Conservation (phyloP, 2,113 vertebrate species). For the Laticauda colubrina region DNA sequence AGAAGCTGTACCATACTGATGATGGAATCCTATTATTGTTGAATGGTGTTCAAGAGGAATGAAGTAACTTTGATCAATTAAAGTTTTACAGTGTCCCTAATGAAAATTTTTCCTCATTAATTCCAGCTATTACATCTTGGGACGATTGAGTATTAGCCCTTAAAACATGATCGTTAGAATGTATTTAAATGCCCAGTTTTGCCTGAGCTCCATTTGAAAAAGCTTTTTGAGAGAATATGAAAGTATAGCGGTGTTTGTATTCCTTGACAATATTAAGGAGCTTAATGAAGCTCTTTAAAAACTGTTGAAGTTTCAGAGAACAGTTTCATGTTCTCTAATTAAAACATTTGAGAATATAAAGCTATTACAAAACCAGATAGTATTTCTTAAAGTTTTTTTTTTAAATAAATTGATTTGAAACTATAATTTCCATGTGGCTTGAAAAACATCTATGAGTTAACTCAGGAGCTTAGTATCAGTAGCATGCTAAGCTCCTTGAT, state of each 20-base stretch:
- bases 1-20: neutral
- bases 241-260: neutral
- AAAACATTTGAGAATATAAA: neutral
- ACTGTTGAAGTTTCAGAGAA: neutral
- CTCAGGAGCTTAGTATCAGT: neutral
- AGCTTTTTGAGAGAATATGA: neutral
- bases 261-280: slow-evolving; percentile 17
- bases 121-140: slow-evolving; percentile 9
- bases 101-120: slow-evolving; percentile 17
- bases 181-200: slow-evolving; percentile 13
- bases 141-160: neutral
- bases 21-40: neutral
- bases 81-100: slow-evolving; percentile 34
- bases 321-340: neutral
- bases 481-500: neutral
- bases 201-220: neutral
- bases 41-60: slow-evolving; percentile 6
- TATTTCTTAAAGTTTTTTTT: neutral
- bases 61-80: slow-evolving; percentile 34
- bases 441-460: neutral
- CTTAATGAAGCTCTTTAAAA: slow-evolving; percentile 12
- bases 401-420: neutral
- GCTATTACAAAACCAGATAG: neutral
- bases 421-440: neutral
- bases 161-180: slow-evolving; percentile 29